A percentile compares a stretch with the other conserved stretches of the same genome.
Evolutionary conservation across 1,140 invertebrate species (phyloP).

Genomic region (Leptinotarsa undecemlineata): DNA sequence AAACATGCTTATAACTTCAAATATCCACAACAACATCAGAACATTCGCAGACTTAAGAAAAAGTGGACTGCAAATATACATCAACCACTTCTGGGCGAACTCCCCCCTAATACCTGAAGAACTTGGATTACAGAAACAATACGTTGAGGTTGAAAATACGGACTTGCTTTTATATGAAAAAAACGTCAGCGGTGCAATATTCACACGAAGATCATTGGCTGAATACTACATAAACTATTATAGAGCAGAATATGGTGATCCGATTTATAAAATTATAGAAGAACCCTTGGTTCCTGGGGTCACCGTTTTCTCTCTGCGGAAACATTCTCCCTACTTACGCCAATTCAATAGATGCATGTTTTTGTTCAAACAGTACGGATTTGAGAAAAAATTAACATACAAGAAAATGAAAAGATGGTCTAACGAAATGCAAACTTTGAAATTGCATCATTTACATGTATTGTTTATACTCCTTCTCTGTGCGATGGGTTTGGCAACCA

Average conservation of each 20-base stretch:
- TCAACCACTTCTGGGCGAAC: not conserved
- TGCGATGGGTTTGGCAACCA: too few species aligned
- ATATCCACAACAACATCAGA: not conserved
- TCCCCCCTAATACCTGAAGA: not conserved
- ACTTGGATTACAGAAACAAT: not conserved
- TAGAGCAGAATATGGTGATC: not conserved
- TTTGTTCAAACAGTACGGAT: constrained; percentile 18
- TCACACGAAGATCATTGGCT: not conserved
- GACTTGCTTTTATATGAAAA: not conserved
- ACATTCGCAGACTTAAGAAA: not conserved
- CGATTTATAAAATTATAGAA: constrained; percentile 22
- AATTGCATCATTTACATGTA: too few species aligned
- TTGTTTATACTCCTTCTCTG: too few species aligned
- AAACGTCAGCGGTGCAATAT: not conserved
- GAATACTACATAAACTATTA: constrained; percentile 1
- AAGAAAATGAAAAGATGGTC: too few species aligned
- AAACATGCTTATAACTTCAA: not conserved
- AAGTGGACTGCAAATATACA: not conserved
- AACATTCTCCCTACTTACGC: constrained; percentile 21
- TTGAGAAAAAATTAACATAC: not conserved
- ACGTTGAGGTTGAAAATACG: not conserved
- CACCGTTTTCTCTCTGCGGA: constrained; percentile 24
- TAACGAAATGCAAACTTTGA: too few species aligned
- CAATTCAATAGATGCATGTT: constrained; percentile 18
- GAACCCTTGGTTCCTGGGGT: constrained; percentile 23